These are phyloP conservation scores for Pachyrhynchus sulphureomaculatus DNA, from an alignment of 1,140 invertebrate genomes.

Conservation along the genomic window DNA sequence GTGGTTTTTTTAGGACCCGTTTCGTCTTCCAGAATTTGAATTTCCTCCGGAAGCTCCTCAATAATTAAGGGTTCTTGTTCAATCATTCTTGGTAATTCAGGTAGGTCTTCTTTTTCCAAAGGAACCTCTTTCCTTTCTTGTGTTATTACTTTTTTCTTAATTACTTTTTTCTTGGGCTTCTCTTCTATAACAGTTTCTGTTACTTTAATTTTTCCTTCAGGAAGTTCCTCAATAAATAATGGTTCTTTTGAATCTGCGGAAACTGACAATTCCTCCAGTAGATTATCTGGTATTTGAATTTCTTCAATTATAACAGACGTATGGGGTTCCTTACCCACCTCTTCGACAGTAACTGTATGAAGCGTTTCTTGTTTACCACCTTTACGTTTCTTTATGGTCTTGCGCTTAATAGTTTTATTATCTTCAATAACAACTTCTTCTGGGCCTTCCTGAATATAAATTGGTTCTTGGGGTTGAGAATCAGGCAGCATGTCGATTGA, in stretches of 20 bases:
- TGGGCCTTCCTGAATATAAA: conserved; percentile 44
- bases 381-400: conserved; percentile 33
- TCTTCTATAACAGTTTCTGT: conserved; percentile 44
- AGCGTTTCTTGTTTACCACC: conserved; percentile 49
- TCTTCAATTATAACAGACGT: conserved; percentile 49
- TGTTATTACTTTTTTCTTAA: conserved; percentile 42
- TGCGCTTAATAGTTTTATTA: conserved; percentile 27
- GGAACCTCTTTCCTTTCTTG: conserved; percentile 36
- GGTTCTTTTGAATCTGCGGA: conserved; percentile 42
- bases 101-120: conserved; percentile 38
- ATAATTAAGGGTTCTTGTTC: conserved; percentile 40
- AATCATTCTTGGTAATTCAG: conserved; percentile 44
- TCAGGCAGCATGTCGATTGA: conserved; percentile 25
- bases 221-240: conserved; percentile 39
- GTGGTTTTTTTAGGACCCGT: conserved; percentile 47
- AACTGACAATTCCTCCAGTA: conserved; percentile 38
- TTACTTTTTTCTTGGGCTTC: conserved; percentile 42
- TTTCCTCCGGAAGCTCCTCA: conserved; percentile 41
- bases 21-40: conserved; percentile 39
- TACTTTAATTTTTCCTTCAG: conserved; percentile 41
- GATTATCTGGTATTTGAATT: conserved; percentile 49
- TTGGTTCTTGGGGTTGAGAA: conserved; percentile 2
- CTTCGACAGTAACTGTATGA: conserved; percentile 53
- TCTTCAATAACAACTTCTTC: conserved; percentile 38
- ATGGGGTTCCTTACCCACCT: conserved; percentile 50